Conservation (phyloP, 2,888 invertebrate genomes). For the Diploptera punctata region DNA sequence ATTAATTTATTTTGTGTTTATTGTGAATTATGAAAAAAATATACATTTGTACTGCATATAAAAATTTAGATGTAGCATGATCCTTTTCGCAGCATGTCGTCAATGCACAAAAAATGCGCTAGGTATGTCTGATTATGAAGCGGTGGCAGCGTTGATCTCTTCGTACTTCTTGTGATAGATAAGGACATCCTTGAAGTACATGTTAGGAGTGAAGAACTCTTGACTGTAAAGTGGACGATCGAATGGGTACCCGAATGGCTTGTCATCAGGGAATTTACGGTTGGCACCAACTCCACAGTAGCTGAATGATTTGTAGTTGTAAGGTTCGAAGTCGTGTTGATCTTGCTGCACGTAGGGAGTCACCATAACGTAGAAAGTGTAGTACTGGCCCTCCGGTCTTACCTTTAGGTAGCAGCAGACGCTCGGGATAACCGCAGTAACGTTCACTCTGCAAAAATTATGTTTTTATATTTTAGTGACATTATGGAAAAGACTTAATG, state of each 20-base stretch:
- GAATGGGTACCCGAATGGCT: conserved; percentile 64
- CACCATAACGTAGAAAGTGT: conserved; percentile 68
- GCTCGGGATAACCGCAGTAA: conserved; percentile 72
- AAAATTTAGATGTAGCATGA: no score
- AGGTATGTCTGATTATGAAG: no score
- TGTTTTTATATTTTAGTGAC: neutral
- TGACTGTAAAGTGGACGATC: conserved; percentile 60
- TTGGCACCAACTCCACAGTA: conserved; percentile 56
- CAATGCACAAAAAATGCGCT: no score
- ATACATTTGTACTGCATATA: neutral
- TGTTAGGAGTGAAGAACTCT: conserved; percentile 59
- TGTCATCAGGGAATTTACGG: conserved; percentile 58
- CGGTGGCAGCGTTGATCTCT: conserved; percentile 51
- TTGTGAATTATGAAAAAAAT: conserved; percentile 11
- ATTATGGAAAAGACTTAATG: neutral
- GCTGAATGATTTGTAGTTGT: conserved; percentile 49
- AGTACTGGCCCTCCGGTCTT: conserved; percentile 67
- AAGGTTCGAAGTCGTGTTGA: conserved; percentile 31
- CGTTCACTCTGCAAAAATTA: conserved; percentile 50
- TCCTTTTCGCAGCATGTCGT: neutral
- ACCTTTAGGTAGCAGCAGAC: conserved; percentile 75
- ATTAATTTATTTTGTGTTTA: no score
- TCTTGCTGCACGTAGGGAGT: conserved; percentile 48
- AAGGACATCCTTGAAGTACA: conserved; percentile 65
- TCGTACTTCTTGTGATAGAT: conserved; percentile 63